Evolutionary conservation across 2,888 invertebrate genomes (phyloP).

Genomic region (Matsumyia berberina): DNA sequence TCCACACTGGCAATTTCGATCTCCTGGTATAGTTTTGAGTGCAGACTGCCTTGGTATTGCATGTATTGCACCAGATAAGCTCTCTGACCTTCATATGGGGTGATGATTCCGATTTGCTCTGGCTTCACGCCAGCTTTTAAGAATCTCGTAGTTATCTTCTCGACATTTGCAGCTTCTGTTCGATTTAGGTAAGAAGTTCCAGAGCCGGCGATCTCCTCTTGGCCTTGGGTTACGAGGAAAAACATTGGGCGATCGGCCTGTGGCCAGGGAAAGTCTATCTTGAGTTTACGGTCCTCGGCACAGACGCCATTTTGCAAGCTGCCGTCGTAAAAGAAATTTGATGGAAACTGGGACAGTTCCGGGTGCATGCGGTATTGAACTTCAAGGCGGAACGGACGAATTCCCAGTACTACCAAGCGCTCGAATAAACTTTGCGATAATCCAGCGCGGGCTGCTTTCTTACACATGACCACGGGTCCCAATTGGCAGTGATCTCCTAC

Average conservation of each 20-base stretch:
- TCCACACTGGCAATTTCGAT: conserved; percentile 99
- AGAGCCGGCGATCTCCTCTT: conserved; percentile 99
- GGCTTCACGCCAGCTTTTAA: conserved; percentile 97
- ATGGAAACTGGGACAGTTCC: conserved; percentile 97
- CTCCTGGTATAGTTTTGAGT: conserved; percentile 98
- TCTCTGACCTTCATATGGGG: conserved; percentile 99
- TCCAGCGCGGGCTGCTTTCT: conserved; percentile 98
- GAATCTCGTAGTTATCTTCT: conserved; percentile 98
- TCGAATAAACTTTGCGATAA: conserved; percentile 99
- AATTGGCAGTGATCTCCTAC: conserved; percentile 99
- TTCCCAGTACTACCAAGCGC: conserved; percentile 97
- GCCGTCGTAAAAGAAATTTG: conserved; percentile 99
- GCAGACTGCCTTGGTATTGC: conserved; percentile 99
- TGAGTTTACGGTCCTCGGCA: conserved; percentile 96
- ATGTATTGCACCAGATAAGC: conserved; percentile 99
- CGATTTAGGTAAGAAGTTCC: conserved; percentile 99
- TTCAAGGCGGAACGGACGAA: conserved; percentile 97
- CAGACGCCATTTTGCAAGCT: conserved; percentile 99
- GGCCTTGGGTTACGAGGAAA: conserved; percentile 98
- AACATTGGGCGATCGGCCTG: conserved; percentile 98
- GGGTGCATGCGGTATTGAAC: conserved; percentile 99
- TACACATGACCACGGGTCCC: conserved; percentile 99
- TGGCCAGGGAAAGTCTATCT: conserved; percentile 99
- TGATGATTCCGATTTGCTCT: conserved; percentile 99
- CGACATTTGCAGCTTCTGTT: conserved; percentile 99